Evolutionary conservation across 2,888 invertebrate genomes (phyloP).

Genomic region (Cerastis leucographa): DNA sequence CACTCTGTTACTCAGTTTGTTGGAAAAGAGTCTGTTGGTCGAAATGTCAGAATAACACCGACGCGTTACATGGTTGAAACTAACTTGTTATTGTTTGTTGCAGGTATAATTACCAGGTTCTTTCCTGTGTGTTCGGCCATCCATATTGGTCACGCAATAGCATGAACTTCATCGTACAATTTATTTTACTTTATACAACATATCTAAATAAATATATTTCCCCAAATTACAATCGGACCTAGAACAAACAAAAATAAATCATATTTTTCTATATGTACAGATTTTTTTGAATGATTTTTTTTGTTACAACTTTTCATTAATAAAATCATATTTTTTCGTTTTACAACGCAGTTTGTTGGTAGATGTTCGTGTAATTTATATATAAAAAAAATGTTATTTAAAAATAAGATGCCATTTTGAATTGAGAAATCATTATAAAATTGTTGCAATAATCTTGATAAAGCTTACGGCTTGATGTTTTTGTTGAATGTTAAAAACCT

Average conservation of each 20-base stretch:
- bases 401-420: conserved; percentile 74
- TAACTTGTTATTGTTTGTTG: conserved; percentile 45
- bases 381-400: conserved; percentile 60
- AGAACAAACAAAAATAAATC: conserved; percentile 49
- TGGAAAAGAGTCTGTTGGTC: neutral
- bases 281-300: conserved; percentile 71
- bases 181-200: conserved; percentile 72
- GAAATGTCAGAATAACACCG: too few species aligned
- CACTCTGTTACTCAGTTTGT: neutral
- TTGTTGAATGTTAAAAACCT: conserved; percentile 69
- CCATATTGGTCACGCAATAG: conserved; percentile 74
- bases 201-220: conserved; percentile 57
- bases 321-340: conserved; percentile 68
- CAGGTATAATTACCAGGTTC: conserved; percentile 82
- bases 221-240: conserved; percentile 32
- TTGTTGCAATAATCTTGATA: conserved; percentile 69
- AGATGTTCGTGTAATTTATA: conserved; percentile 70
- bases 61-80: too few species aligned
- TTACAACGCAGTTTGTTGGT: conserved; percentile 71
- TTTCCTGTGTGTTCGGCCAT: conserved; percentile 70
- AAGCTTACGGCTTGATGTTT: conserved; percentile 65
- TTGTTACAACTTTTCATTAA: conserved; percentile 65
- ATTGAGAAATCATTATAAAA: conserved; percentile 65
- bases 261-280: conserved; percentile 77
- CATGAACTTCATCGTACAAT: conserved; percentile 80